Evolutionary conservation across 1,140 invertebrate genomes (phyloP).

Genomic region (Cyrtorhinus lividipennis): DNA sequence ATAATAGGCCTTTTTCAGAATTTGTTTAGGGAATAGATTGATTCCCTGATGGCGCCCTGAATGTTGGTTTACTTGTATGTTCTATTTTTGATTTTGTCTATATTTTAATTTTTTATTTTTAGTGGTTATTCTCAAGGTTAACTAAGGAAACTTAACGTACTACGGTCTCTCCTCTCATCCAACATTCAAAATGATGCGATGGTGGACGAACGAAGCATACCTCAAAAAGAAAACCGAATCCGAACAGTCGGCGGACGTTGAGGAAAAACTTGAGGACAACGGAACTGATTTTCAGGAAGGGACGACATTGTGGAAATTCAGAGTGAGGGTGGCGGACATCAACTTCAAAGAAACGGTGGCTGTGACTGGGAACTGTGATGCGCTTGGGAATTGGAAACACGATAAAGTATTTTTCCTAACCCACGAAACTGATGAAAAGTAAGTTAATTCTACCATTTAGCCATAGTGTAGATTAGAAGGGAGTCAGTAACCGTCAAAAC

Average conservation of each 20-base stretch:
- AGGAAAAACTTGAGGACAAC: not conserved
- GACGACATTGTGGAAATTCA: slow-evolving; percentile 28
- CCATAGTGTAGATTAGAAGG: no score
- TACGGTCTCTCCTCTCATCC: no score
- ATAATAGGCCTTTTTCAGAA: no score
- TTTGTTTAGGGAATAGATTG: no score
- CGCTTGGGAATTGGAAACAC: slow-evolving; percentile 37
- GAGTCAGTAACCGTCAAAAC: no score
- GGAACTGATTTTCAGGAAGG: not conserved
- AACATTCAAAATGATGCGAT: slow-evolving; percentile 24
- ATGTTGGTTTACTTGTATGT: no score
- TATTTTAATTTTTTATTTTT: no score
- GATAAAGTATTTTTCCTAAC: slow-evolving; percentile 27
- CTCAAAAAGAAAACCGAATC: slow-evolving; percentile 10
- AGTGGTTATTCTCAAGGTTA: no score
- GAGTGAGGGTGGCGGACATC: slow-evolving; percentile 31
- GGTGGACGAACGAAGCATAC: slow-evolving; percentile 23
- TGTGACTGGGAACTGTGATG: slow-evolving; percentile 35
- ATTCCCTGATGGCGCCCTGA: no score
- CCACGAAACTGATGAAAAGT: slow-evolving; percentile 15
- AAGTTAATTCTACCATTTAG: no score
- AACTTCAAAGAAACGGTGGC: slow-evolving; percentile 32
- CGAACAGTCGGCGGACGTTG: not conserved
- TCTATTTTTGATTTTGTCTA: no score
- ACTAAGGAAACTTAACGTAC: no score